Evolutionary conservation across 2,888 invertebrate genomes (phyloP).

Genomic region (Tenthredo amoena): DNA sequence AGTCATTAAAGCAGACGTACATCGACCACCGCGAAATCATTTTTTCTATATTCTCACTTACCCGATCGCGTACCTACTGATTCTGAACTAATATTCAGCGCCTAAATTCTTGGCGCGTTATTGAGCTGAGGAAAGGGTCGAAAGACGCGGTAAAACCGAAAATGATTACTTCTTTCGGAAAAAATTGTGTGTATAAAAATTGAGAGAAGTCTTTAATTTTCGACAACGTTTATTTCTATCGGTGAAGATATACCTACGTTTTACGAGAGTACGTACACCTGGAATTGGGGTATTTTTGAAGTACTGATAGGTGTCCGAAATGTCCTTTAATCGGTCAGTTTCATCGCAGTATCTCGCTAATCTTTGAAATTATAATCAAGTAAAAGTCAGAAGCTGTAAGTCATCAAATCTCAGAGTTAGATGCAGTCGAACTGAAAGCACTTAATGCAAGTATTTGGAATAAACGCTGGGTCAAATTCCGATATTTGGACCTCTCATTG

Average conservation of each 20-base stretch:
- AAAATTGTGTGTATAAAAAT: background rate
- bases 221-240: background rate
- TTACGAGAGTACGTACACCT: too few relatives aligned
- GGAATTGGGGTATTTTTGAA: too few relatives aligned
- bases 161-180: background rate
- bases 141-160: background rate
- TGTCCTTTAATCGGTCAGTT: too few relatives aligned
- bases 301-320: too few relatives aligned
- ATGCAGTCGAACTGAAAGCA: too few relatives aligned
- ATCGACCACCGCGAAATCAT: background rate
- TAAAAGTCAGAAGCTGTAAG: too few relatives aligned
- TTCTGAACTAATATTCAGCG: background rate
- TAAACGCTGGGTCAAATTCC: too few relatives aligned
- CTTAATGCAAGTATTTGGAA: too few relatives aligned
- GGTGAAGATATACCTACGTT: background rate
- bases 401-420: too few relatives aligned
- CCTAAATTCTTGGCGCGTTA: background rate
- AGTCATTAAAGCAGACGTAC: conserved; percentile 29
- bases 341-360: too few relatives aligned
- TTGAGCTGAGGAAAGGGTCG: background rate
- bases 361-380: too few relatives aligned
- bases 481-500: too few relatives aligned
- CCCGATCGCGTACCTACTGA: background rate
- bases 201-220: background rate
- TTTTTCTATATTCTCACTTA: background rate